A percentile compares a stretch with the other conserved stretches of the same genome.
phyloP scores from a whole-genome alignment of 2,113 vertebrate genomes.

The Hippopotamus amphibius region DNA sequence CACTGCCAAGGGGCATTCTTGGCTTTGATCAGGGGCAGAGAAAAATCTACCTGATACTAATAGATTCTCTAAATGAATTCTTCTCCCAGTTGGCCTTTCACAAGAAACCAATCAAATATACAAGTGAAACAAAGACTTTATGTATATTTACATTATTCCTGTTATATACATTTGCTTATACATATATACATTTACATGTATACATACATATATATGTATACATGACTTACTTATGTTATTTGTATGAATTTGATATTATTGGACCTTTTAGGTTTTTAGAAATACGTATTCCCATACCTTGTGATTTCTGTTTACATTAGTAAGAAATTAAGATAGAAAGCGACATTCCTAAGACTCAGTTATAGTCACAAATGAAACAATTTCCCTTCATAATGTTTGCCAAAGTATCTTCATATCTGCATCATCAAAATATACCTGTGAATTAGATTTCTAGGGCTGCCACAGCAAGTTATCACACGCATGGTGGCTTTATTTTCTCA shows the following conservation, averaged over 20 bases:
- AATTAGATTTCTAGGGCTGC: background rate
- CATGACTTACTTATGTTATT: background rate
- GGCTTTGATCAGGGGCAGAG: background rate
- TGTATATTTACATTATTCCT: background rate
- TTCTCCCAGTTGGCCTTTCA: background rate
- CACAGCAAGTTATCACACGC: background rate
- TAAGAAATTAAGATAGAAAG: slow-evolving; percentile 9
- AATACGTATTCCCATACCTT: background rate
- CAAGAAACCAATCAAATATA: background rate
- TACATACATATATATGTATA: no score
- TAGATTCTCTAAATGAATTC: background rate
- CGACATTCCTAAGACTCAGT: background rate
- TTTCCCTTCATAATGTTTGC: background rate
- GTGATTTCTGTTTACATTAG: background rate
- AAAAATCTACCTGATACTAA: background rate
- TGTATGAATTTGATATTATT: background rate
- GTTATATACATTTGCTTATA: background rate
- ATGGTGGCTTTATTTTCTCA: background rate
- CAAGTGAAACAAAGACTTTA: background rate
- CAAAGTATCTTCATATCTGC: background rate
- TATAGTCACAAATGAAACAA: background rate
- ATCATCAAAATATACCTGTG: background rate
- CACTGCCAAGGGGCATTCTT: background rate
- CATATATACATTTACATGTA: background rate
- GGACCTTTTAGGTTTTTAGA: background rate